Evolutionary conservation across 1,140 invertebrate species (phyloP).

Genomic region (Nephotettix cincticeps): DNA sequence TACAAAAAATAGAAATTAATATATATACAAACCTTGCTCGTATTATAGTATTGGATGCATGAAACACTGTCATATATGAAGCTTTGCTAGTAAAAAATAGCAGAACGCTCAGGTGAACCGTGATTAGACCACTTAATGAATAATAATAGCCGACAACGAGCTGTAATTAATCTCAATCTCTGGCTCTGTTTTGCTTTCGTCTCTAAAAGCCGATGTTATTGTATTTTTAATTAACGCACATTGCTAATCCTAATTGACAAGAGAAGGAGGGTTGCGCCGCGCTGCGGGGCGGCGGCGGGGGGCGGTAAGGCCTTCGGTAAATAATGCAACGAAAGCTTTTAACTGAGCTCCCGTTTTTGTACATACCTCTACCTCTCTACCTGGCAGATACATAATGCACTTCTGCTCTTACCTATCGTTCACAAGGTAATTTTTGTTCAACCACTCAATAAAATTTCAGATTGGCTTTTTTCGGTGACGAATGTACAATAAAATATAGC

Average conservation of each 20-base stretch:
- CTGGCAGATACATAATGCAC: no score
- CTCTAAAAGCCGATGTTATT: slow-evolving; percentile 20
- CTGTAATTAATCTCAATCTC: slow-evolving; percentile 14
- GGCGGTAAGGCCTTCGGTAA: slow-evolving; percentile 28
- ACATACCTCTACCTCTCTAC: slow-evolving; percentile 7
- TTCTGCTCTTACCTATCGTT: no score
- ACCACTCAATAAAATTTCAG: background rate
- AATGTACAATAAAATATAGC: no score
- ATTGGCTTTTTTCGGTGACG: background rate
- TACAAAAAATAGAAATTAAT: no score
- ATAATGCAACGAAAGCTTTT: slow-evolving; percentile 32
- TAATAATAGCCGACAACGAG: slow-evolving; percentile 15
- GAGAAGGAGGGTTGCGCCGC: slow-evolving; percentile 9
- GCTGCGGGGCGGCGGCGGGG: background rate
- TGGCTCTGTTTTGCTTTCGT: background rate
- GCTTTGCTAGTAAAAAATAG: no score
- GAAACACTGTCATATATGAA: no score
- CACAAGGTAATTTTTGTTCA: no score
- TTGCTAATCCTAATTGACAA: slow-evolving; percentile 27
- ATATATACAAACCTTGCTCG: no score
- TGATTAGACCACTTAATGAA: slow-evolving; percentile 21
- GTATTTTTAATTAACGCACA: slow-evolving; percentile 30
- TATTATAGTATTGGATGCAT: no score
- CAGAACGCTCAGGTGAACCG: no score
- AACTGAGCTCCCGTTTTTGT: slow-evolving; percentile 20